phyloP scores from a whole-genome alignment of 2,113 vertebrate species.

The Xiphophorus hellerii region DNA sequence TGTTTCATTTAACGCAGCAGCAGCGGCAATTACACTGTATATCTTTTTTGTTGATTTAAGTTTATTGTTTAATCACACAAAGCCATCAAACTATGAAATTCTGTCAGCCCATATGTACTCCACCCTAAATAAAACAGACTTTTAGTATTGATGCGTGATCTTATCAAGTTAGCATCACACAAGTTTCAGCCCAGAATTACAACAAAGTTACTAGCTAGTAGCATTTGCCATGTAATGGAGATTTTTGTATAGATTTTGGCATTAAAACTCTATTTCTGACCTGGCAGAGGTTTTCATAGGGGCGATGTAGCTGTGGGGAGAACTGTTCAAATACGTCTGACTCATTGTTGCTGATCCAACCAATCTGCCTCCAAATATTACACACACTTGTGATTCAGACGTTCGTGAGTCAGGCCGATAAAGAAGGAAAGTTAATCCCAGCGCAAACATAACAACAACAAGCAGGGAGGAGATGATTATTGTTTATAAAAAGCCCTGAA shows the following conservation, averaged over 20 bases:
- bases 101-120: no score
- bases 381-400: not conserved
- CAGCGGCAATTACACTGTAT: no score
- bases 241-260: not conserved
- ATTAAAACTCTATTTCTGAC: not conserved
- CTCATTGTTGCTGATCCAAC: not conserved
- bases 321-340: not conserved
- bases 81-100: no score
- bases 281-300: not conserved
- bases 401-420: not conserved
- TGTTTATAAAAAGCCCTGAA: not conserved
- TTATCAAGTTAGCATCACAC: not conserved
- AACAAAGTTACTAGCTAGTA: not conserved
- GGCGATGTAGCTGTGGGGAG: no score
- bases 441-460: not conserved
- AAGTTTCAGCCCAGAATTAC: no score
- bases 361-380: not conserved
- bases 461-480: not conserved
- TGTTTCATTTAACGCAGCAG: no score
- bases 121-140: no score
- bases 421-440: not conserved
- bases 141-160: no score
- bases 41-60: no score
- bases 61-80: no score
- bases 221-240: not conserved